Evolutionary conservation across 2,888 invertebrate genomes (phyloP).

Genomic region (Hipparchia semele): DNA sequence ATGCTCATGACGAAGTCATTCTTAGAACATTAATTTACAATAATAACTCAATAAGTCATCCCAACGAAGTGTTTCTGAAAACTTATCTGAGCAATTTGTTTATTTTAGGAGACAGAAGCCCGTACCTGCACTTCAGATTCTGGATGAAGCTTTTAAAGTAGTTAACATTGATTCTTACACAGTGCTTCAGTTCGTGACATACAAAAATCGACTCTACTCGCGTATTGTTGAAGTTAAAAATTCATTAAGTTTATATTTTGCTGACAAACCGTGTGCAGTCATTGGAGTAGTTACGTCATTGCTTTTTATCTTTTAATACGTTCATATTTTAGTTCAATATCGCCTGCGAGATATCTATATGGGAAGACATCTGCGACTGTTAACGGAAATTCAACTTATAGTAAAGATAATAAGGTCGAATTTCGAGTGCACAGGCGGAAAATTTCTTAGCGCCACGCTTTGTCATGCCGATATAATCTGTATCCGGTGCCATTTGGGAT

Average conservation of each 20-base stretch:
- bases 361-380: slow-evolving; percentile 6
- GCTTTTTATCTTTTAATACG: slow-evolving; percentile 49
- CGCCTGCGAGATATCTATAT: slow-evolving; percentile 25
- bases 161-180: slow-evolving; percentile 65
- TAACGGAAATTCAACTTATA: slow-evolving; percentile 20
- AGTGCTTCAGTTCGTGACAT: slow-evolving; percentile 60
- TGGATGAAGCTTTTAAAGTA: slow-evolving; percentile 73
- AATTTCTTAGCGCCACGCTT: slow-evolving; percentile 78
- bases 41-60: slow-evolving; percentile 20
- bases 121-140: slow-evolving; percentile 78
- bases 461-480: slow-evolving; percentile 81
- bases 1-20: slow-evolving; percentile 6
- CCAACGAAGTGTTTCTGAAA: slow-evolving; percentile 38
- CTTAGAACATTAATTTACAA: slow-evolving; percentile 18
- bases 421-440: slow-evolving; percentile 41
- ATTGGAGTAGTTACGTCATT: slow-evolving; percentile 41
- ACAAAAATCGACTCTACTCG: slow-evolving; percentile 46
- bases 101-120: slow-evolving; percentile 81
- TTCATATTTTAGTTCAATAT: slow-evolving; percentile 36
- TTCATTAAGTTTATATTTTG: slow-evolving; percentile 39
- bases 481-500: slow-evolving; percentile 82
- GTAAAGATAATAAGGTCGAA: slow-evolving; percentile 40
- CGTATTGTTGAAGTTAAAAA: slow-evolving; percentile 44
- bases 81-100: slow-evolving; percentile 78
- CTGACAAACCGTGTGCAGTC: slow-evolving; percentile 67